Base-by-base conservation (phyloP, 2,797 vertebrate species). In the Percopsis omiscomaycus region DNA sequence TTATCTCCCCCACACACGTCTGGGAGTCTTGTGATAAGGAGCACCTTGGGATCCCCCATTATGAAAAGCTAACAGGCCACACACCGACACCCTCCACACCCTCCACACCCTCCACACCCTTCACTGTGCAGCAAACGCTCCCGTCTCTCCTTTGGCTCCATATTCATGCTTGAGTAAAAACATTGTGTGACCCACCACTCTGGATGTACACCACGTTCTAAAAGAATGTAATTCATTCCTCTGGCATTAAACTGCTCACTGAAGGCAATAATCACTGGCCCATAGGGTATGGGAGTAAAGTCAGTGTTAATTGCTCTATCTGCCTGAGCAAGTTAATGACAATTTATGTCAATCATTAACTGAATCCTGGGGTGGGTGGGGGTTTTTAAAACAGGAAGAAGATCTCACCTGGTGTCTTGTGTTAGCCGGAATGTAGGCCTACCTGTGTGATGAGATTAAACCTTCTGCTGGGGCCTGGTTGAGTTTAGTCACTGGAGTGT, bases 1-100 rank as follows among this genome's bases (percentile, higher is more conserved):
- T 92, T 93, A 92, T 93, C 92, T 82, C 71, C 52, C 71, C 54
- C 58, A 55, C 61, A 73, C 68, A 79, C 79, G 10, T 68, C 85
- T 89, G 88, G 89, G 61, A 84, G 82, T 27, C 67, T 62, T 70
- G 83, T 70, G 91, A 93, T 92, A 92, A 93, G 89, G 78, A 85
- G 86, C 64, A 74, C 74, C 85, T 73, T 59, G 90, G 90, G 88
- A 91, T 71, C 78, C 79, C 78, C 84, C 78, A 91, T 91, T 89
- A 89, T 86, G 77, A 84, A 81, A 55, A 81, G 64, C 79, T 68
- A 59, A 52, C 61, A 56, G 69, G 75, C 80, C 63, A 29, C 63
- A 53, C 69, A 22, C 68, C 55, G 51, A 42, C 68, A 37, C 55
- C 70, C 65, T 51, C 58, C 16, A 52, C 68, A 37, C 50, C 5